Percentiles rank a stretch among this genome's conserved stretches.
phyloP scores from a whole-genome alignment of 2,888 invertebrate genomes.

The Oeneis ivallda region DNA sequence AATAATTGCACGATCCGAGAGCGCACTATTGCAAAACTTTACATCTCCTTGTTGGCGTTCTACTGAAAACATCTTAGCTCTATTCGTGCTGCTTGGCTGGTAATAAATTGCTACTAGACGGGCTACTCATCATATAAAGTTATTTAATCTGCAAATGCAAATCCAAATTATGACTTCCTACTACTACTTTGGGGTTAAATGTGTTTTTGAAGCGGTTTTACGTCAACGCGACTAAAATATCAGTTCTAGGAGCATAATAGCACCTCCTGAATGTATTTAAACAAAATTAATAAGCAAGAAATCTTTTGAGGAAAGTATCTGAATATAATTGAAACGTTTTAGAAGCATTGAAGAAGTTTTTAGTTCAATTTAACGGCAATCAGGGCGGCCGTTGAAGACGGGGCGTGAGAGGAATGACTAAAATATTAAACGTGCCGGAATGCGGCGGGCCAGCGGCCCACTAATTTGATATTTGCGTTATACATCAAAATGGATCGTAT shows the following conservation, averaged over 20 bases:
- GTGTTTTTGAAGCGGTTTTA: slow-evolving; percentile 41
- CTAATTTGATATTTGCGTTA: slow-evolving; percentile 69
- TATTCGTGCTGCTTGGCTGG: slow-evolving; percentile 62
- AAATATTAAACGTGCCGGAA: slow-evolving; percentile 77
- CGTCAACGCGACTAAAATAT: slow-evolving; percentile 39
- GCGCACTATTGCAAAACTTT: slow-evolving; percentile 73
- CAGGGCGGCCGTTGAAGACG: slow-evolving; percentile 79
- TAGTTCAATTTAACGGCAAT: slow-evolving; percentile 82
- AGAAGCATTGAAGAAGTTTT: slow-evolving; percentile 79
- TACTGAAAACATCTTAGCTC: slow-evolving; percentile 75
- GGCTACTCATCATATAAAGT: slow-evolving; percentile 69
- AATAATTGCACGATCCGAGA: slow-evolving; percentile 72
- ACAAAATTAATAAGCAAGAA: slow-evolving; percentile 31
- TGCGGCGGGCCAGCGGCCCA: slow-evolving; percentile 60
- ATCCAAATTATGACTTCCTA: slow-evolving; percentile 59
- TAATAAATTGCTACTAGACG: slow-evolving; percentile 69
- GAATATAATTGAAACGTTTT: slow-evolving; percentile 75
- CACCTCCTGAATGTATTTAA: slow-evolving; percentile 34
- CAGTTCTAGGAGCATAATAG: slow-evolving; percentile 28
- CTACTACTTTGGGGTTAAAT: slow-evolving; percentile 52
- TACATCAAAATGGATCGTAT: slow-evolving; percentile 39
- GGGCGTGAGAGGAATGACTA: slow-evolving; percentile 77
- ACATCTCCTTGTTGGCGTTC: slow-evolving; percentile 70
- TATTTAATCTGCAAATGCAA: slow-evolving; percentile 72
- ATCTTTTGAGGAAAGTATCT: slow-evolving; percentile 17